Evolutionary conservation across 2,888 invertebrate species (phyloP), one percentile per base, ranked within the genome.

Genomic region (Bhutanitis thaidina): DNA sequence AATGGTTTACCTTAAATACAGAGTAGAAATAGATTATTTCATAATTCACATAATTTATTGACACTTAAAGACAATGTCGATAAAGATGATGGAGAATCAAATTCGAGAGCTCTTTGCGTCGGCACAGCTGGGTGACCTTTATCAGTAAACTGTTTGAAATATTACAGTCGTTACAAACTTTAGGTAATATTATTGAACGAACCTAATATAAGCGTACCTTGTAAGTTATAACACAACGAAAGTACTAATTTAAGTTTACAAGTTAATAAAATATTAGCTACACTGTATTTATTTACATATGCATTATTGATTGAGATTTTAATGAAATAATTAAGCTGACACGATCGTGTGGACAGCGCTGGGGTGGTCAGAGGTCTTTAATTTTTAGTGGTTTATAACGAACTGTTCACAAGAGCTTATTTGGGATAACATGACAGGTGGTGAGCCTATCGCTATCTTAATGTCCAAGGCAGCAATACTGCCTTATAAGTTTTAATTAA

Each of bases 71-170:
- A 41, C 20, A 30, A 46, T 46, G 41, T 37, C 51, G 46, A 52
- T 46, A 52, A 46, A 51, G 36, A 51, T 52, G 37, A 52, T 46
- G 14, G 41, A 52, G 41, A 52, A 46, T 51, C 41, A 36, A 51
- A 43, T 52, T 37, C 15, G 45, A 14, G 51, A 25, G 40, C 43
- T 43, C 16, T 43, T 37, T 30, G 49, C 37, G 37, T 30, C 49
- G 46, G 46, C 40, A 40, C 47, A 52, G 51, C 45, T 52, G 51
- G 25, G 45, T 9, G 46, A 32, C 46, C 46, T 46, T 52, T 52
- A 46, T 52, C 51, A 52, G 46, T 52, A 46, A 52, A 52, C 51
- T 46, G 45, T 51, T 51, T 51, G 46, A 52, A 46, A 52, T 52
- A 52, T 52, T 30, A 41, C 36, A 36, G 45, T 37, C 46, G 46